These are phyloP conservation scores for Dinoponera quadriceps DNA, from an alignment of 1,140 invertebrate species.

Conservation along the genomic window DNA sequence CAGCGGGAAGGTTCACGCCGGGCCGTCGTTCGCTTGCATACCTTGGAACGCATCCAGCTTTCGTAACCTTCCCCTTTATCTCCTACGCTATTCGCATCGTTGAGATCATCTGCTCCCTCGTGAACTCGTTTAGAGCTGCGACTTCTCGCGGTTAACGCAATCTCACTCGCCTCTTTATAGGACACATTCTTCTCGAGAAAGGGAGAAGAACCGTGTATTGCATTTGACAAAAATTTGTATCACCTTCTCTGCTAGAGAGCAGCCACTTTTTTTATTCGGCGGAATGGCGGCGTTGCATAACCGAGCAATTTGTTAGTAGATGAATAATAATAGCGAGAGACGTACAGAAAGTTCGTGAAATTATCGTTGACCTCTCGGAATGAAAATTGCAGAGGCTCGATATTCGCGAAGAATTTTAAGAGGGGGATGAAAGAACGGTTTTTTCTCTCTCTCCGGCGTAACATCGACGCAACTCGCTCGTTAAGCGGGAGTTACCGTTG, in stretches of 20 bases:
- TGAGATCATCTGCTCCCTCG: neutral
- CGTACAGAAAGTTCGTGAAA: neutral
- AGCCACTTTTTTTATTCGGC: no score
- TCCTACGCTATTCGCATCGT: slow-evolving; percentile 2
- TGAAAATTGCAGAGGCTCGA: neutral
- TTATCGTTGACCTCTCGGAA: no score
- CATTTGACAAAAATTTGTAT: no score
- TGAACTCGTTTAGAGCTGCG: no score
- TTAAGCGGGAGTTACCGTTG: neutral
- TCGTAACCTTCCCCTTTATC: slow-evolving; percentile 23
- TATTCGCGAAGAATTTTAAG: neutral
- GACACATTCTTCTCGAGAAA: neutral
- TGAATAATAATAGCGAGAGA: neutral
- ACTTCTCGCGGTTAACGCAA: no score
- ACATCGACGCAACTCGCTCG: neutral
- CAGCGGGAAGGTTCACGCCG: slow-evolving; percentile 18
- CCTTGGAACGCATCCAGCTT: slow-evolving; percentile 62
- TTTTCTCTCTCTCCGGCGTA: slow-evolving; percentile 3
- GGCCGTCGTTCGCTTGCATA: slow-evolving; percentile 29
- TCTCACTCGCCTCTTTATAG: no score
- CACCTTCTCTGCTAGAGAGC: no score
- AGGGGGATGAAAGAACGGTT: neutral
- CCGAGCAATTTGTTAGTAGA: neutral
- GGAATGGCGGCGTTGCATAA: no score
- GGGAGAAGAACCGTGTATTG: neutral